These are phyloP conservation scores for Thamnophis elegans DNA, from an alignment of 2,797 vertebrate species.

Conservation along the genomic window DNA sequence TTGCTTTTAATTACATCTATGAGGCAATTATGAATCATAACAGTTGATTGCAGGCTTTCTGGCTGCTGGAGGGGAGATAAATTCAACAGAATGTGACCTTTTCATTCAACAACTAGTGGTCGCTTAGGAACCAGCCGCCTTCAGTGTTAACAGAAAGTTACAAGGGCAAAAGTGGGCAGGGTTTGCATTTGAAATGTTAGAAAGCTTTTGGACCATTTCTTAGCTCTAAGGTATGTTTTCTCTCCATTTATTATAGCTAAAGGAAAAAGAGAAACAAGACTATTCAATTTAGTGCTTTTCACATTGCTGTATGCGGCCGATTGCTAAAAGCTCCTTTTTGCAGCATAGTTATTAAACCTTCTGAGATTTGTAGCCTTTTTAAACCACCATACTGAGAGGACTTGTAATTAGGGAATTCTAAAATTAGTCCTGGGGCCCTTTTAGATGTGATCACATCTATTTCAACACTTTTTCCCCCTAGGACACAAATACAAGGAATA, in stretches of 20 bases:
- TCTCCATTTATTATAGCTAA: slow-evolving; percentile 12
- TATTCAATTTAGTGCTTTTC: slow-evolving; percentile 11
- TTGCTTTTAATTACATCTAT: slow-evolving; percentile 51
- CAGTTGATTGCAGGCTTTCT: slow-evolving; percentile 42
- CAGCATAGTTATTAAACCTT: slow-evolving; percentile 36
- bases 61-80: slow-evolving; percentile 14
- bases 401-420: slow-evolving; percentile 55
- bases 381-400: slow-evolving; percentile 34
- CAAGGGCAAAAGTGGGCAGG: not conserved
- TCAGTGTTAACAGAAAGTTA: slow-evolving; percentile 25
- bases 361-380: slow-evolving; percentile 57
- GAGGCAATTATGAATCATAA: slow-evolving; percentile 56
- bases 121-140: slow-evolving; percentile 28
- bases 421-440: slow-evolving; percentile 55
- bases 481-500: slow-evolving; percentile 37
- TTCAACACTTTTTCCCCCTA: slow-evolving; percentile 47
- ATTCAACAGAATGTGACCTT: slow-evolving; percentile 42
- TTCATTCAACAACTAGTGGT: slow-evolving; percentile 29
- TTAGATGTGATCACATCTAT: slow-evolving; percentile 43
- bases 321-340: slow-evolving; percentile 11
- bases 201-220: slow-evolving; percentile 31
- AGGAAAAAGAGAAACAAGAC: slow-evolving; percentile 35
- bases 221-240: slow-evolving; percentile 6
- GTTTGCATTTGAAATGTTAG: slow-evolving; percentile 32
- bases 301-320: not conserved